Conservation (phyloP, 2,113 vertebrate genomes). For the Dolichotis patagonum region DNA sequence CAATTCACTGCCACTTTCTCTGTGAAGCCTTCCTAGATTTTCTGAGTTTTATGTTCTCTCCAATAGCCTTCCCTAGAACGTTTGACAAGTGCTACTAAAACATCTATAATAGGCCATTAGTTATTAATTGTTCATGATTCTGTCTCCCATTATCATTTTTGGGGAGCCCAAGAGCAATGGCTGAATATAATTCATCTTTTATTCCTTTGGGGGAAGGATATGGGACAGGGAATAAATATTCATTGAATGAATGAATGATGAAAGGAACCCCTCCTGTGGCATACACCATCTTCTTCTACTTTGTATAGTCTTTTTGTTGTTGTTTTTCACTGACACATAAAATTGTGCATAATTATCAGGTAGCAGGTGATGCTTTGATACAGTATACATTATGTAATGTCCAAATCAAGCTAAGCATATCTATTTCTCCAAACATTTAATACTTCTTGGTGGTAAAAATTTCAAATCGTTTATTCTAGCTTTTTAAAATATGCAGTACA, state of each 20-base stretch:
- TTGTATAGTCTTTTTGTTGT: background rate
- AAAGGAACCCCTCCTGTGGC: background rate
- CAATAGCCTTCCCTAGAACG: constrained; percentile 12
- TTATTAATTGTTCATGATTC: background rate
- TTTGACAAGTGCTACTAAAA: background rate
- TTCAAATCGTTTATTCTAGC: background rate
- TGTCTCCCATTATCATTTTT: background rate
- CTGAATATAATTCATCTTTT: constrained; percentile 9
- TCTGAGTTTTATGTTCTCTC: constrained; percentile 13
- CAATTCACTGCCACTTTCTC: background rate
- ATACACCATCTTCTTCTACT: background rate
- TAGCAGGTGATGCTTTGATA: background rate
- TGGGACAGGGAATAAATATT: background rate
- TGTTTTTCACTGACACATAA: background rate
- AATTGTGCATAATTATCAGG: background rate
- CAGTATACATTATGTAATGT: background rate
- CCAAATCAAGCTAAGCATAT: background rate
- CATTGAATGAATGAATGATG: background rate
- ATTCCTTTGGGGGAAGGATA: constrained; percentile 2
- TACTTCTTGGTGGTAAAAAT: background rate
- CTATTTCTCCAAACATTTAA: background rate
- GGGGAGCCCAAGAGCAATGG: background rate
- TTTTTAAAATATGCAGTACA: background rate
- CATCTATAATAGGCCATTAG: background rate
- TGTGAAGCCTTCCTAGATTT: constrained; percentile 20